Conservation (phyloP, 2,113 vertebrate species). For the Hyaena hyaena region DNA sequence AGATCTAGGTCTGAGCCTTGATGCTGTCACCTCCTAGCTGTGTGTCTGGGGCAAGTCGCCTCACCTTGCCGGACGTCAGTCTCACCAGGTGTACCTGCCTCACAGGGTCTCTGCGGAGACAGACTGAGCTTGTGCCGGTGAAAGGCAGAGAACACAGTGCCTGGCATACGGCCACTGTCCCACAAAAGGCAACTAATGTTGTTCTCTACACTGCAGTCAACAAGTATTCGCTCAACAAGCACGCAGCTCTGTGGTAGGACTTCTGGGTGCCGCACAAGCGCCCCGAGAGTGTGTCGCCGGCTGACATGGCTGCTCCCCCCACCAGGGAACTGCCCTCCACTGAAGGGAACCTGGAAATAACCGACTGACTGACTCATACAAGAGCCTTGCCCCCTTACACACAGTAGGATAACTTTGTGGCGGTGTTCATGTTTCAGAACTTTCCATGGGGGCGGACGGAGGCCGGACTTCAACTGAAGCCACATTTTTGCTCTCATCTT, state of each 20-base stretch:
- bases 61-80: fast-evolving
- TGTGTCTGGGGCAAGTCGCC: background rate
- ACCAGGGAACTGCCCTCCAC: background rate
- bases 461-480: background rate
- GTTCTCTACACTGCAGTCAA: no score
- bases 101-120: fast-evolving
- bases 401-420: fast-evolving
- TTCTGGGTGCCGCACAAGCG: fast-evolving
- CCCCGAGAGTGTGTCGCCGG: background rate
- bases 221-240: background rate
- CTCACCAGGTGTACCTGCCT: background rate
- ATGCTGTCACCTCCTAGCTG: fast-evolving
- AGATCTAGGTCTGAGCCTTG: no score
- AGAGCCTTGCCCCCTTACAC: no score
- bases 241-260: fast-evolving
- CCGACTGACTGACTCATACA: background rate
- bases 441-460: background rate
- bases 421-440: background rate
- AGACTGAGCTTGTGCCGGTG: fast-evolving
- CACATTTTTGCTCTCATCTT: background rate
- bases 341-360: no score
- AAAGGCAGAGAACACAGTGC: background rate
- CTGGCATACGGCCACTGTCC: background rate
- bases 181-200: background rate
- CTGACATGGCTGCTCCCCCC: no score